phyloP scores from a whole-genome alignment of 2,888 invertebrate species.

The Scrobipalpa costella region DNA sequence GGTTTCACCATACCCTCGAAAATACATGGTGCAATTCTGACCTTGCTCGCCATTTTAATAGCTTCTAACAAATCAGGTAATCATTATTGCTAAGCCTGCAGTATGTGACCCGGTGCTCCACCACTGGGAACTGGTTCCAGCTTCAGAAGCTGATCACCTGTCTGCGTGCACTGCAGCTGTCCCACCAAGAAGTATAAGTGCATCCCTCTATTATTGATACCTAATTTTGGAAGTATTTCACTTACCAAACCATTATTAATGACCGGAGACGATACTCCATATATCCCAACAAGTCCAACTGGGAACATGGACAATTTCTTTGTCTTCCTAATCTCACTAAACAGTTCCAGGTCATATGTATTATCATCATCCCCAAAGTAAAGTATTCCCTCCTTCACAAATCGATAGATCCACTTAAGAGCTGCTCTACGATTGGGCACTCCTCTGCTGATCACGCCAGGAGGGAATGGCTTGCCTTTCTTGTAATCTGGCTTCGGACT shows the following conservation, averaged over 20 bases:
- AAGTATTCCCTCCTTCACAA: slow-evolving; percentile 77
- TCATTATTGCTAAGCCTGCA: too few relatives aligned
- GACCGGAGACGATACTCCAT: slow-evolving; percentile 84
- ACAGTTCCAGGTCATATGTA: slow-evolving; percentile 85
- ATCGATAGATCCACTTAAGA: slow-evolving; percentile 79
- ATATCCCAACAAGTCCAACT: slow-evolving; percentile 88
- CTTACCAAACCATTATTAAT: slow-evolving; percentile 80
- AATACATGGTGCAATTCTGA: too few relatives aligned
- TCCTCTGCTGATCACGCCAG: slow-evolving; percentile 80
- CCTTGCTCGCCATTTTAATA: too few relatives aligned
- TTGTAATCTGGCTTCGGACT: slow-evolving; percentile 82
- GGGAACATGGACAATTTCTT: slow-evolving; percentile 90
- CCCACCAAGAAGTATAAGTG: too few relatives aligned
- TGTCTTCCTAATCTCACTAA: slow-evolving; percentile 86
- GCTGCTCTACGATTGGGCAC: slow-evolving; percentile 87
- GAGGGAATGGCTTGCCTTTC: background rate
- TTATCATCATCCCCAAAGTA: slow-evolving; percentile 91
- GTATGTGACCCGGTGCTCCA: too few relatives aligned
- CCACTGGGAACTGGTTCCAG: too few relatives aligned
- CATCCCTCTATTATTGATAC: too few relatives aligned
- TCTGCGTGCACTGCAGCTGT: too few relatives aligned
- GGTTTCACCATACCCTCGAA: too few relatives aligned
- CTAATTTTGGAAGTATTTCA: background rate
- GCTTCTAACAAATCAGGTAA: too few relatives aligned
- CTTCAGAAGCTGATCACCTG: too few relatives aligned